These are phyloP conservation scores for Unio pictorum DNA, from an alignment of 2,888 invertebrate genomes.

Conservation along the genomic window DNA sequence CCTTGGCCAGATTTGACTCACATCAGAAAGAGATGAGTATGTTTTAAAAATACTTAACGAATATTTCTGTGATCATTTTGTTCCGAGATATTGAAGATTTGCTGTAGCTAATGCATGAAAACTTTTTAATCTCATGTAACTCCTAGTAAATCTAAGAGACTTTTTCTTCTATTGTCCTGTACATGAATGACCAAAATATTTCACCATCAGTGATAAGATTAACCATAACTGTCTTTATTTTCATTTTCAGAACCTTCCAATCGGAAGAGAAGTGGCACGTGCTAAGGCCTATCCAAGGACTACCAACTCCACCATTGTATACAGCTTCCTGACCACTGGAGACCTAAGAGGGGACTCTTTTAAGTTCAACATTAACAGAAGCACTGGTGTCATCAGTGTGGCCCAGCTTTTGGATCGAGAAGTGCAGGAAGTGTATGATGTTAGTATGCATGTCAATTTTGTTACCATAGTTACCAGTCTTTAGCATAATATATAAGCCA, in stretches of 20 bases:
- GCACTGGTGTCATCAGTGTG: slow-evolving; percentile 85
- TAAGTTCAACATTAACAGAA: slow-evolving; percentile 91
- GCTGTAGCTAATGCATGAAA: no score
- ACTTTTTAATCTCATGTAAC: no score
- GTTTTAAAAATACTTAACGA: no score
- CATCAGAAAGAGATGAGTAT: no score
- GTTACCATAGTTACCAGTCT: neutral
- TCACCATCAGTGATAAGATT: no score
- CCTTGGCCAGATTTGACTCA: no score
- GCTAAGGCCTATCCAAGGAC: slow-evolving; percentile 35
- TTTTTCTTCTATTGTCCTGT: no score
- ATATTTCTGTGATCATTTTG: no score
- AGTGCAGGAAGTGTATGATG: slow-evolving; percentile 40
- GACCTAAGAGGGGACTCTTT: slow-evolving; percentile 83
- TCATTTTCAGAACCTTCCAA: slow-evolving; percentile 22
- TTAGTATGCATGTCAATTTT: slow-evolving; percentile 26
- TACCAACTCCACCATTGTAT: slow-evolving; percentile 24
- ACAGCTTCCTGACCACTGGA: slow-evolving; percentile 76
- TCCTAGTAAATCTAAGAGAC: no score
- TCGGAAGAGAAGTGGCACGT: slow-evolving; percentile 16
- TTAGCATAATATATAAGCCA: neutral
- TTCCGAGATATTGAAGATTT: no score
- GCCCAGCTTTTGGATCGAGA: slow-evolving; percentile 93
- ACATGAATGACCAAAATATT: no score
- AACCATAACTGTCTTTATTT: neutral